Base-by-base conservation (phyloP, 2,888 invertebrate genomes). In the Eristalinus sepulchralis region DNA sequence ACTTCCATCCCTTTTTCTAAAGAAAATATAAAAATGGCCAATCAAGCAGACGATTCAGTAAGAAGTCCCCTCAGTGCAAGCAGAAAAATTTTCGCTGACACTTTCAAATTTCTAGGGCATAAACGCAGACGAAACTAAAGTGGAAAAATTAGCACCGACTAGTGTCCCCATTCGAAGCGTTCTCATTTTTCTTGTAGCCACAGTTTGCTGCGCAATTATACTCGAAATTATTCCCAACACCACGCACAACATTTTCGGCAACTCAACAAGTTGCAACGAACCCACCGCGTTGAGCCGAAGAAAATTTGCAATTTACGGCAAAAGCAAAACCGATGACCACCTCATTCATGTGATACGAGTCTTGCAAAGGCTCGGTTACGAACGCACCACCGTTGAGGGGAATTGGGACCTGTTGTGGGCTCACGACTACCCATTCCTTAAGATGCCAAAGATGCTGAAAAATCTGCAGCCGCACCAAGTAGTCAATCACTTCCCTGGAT, bases 401-500 rank as follows among this genome's bases (percentile, higher is more conserved):
- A 93, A 95, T 1, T 99, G 98, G 98, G 95, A 96, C 91, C 93
- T 99, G 0, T 92, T 99, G 10, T 99, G 99, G 99, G 96, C 98
- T 0, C 98, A 98, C 91, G 97, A 98, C 89, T 98, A 97, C 91
- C 98, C 98, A 0, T 98, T 98, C 90, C 83, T 89, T 0, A 76
- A 79, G 10, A 83, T 91, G 55, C 79, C 90, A 6, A 88, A 92
- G 3, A 90, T 92, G 60, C 90, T 97, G 36, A 94, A 93, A 79
- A 94, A 94, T 83, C 92, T 98, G 10, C 94, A 95, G 88, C 93
- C 95, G 0, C 93, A 96, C 91, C 98, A 98, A 91, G 95, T 94
- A 91, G 96, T 99, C 0, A 99, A 99, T 64, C 98, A 99, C 91
- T 96, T 98, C 89, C 99, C 99, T 0, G 99, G 98, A 0, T 97